phyloP scores from a whole-genome alignment of 2,888 invertebrate genomes.

The Oxytorus armatus region DNA sequence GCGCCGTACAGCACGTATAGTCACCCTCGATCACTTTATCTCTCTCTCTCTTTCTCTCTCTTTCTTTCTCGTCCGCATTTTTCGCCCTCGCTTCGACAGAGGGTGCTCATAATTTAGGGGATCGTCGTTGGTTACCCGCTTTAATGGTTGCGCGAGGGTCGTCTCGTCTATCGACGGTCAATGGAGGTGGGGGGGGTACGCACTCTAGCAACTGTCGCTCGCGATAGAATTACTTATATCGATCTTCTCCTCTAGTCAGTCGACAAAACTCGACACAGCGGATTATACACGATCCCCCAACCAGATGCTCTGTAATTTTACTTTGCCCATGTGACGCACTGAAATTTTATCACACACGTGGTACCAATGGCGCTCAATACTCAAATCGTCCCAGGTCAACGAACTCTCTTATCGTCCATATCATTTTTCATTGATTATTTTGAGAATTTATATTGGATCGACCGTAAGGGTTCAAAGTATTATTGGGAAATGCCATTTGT shows the following conservation, averaged over 20 bases:
- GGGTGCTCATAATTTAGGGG: constrained; percentile 42
- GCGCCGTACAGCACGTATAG: constrained; percentile 19
- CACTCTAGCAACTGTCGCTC: constrained; percentile 62
- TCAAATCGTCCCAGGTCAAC: constrained; percentile 7
- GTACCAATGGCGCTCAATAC: neutral
- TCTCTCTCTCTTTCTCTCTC: constrained; percentile 18
- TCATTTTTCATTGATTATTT: neutral
- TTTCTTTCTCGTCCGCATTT: constrained; percentile 8
- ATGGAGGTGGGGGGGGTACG: constrained; percentile 26
- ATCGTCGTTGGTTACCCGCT: constrained; percentile 40
- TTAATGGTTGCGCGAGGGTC: constrained; percentile 44
- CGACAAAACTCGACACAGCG: constrained; percentile 19
- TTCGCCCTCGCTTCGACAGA: constrained; percentile 39
- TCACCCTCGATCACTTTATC: constrained; percentile 55
- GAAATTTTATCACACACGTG: constrained; percentile 44
- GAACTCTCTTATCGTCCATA: neutral
- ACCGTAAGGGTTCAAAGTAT: neutral
- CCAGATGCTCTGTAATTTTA: constrained; percentile 39
- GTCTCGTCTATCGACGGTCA: constrained; percentile 44
- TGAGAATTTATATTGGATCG: neutral
- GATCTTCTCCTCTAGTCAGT: constrained; percentile 43
- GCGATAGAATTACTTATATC: constrained; percentile 66
- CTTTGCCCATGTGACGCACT: constrained; percentile 7
- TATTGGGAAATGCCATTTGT: neutral
- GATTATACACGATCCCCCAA: constrained; percentile 6